Conservation (phyloP, 2,888 invertebrate genomes). For the Notodonta dromedarius region DNA sequence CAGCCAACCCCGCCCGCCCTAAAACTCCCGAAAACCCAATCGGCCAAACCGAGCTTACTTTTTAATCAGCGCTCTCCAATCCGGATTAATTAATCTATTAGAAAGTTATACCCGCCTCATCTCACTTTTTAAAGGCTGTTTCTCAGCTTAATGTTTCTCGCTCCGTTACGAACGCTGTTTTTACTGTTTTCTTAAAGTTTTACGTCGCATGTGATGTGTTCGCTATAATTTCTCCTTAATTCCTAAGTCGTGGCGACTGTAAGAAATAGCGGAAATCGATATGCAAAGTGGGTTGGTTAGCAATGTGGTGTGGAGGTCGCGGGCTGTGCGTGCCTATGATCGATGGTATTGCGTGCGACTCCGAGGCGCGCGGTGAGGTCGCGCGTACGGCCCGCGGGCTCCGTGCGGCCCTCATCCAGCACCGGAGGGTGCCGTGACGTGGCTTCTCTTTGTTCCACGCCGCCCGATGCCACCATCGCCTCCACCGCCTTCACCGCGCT, state of each 20-base stretch:
- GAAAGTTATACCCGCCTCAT: constrained; percentile 6
- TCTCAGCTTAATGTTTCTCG: neutral
- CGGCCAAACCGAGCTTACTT: constrained; percentile 6
- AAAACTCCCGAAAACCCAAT: constrained; percentile 4
- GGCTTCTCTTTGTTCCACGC: constrained; percentile 66
- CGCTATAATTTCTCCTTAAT: constrained; percentile 27
- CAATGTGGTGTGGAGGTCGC: constrained; percentile 61
- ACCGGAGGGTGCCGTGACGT: constrained; percentile 53
- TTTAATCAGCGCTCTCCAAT: neutral
- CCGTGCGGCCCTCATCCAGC: constrained; percentile 54
- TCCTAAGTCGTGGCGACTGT: constrained; percentile 27
- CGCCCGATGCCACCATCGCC: constrained; percentile 58
- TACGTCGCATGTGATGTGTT: constrained; percentile 2
- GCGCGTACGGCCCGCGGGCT: constrained; percentile 44
- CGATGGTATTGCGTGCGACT: constrained; percentile 69
- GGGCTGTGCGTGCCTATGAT: constrained; percentile 69
- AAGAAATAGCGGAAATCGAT: constrained; percentile 57
- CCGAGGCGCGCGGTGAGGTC: constrained; percentile 54
- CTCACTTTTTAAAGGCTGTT: constrained; percentile 4
- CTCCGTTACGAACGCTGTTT: neutral
- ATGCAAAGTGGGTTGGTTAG: constrained; percentile 63
- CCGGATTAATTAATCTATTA: constrained; percentile 10
- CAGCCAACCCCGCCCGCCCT: neutral
- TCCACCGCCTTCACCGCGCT: constrained; percentile 51
- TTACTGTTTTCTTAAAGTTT: neutral